These are phyloP conservation scores for Linhomoeus sp. DNA, from an alignment of 2,888 invertebrate genomes.

Conservation along the genomic window DNA sequence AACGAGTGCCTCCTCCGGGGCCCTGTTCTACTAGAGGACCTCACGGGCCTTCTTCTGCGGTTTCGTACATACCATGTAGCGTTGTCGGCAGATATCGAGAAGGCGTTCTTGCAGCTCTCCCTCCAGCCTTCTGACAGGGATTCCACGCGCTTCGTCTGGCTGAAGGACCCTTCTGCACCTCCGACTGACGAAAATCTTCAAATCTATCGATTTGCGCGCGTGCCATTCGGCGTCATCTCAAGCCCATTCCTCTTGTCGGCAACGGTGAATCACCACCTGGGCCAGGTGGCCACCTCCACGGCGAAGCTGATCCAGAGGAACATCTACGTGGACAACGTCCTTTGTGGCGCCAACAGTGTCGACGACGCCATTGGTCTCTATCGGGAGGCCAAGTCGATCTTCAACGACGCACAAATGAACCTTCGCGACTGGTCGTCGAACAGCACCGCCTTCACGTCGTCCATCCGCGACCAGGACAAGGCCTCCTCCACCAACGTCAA, in stretches of 20 bases:
- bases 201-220: background rate
- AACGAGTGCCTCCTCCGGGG: conserved; percentile 10
- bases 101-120: conserved; percentile 9
- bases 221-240: background rate
- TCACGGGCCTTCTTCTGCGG: conserved; percentile 7
- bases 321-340: too few species aligned
- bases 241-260: background rate
- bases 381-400: too few species aligned
- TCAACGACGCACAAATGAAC: too few species aligned
- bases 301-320: too few species aligned
- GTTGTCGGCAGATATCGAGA: conserved; percentile 9
- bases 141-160: conserved; percentile 4
- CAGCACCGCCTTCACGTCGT: too few species aligned
- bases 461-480: too few species aligned
- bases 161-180: background rate
- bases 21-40: conserved; percentile 3
- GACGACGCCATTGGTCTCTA: too few species aligned
- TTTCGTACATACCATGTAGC: conserved; percentile 4
- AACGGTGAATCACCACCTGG: too few species aligned
- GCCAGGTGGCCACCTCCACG: too few species aligned
- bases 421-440: too few species aligned
- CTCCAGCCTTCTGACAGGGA: conserved; percentile 6
- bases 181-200: background rate
- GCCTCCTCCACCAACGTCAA: too few species aligned
- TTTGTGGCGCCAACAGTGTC: too few species aligned